phyloP scores from a whole-genome alignment of 2,888 invertebrate genomes.

The Nesidiocoris tenuis region DNA sequence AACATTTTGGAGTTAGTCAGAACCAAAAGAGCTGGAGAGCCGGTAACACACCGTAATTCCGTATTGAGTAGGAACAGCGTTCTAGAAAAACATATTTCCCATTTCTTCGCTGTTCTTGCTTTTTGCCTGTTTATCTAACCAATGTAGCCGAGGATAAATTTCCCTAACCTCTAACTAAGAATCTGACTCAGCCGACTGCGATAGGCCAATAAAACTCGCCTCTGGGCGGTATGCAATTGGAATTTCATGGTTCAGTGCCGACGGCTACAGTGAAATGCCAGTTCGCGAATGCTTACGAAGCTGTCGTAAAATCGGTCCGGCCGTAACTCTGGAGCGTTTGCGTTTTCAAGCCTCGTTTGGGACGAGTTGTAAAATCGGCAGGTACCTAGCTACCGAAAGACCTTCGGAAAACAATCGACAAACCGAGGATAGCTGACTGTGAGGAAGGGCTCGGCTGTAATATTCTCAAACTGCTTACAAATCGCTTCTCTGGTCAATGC shows the following conservation, averaged over 20 bases:
- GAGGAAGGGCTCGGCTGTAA: neutral
- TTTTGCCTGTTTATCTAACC: too few relatives aligned
- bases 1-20: too few relatives aligned
- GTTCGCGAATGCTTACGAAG: neutral
- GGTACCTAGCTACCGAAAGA: neutral
- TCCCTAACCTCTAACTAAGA: too few relatives aligned
- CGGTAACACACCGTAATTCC: too few relatives aligned
- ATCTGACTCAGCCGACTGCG: too few relatives aligned
- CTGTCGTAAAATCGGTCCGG: neutral
- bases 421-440: neutral
- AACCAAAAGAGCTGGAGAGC: too few relatives aligned
- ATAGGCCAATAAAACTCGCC: too few relatives aligned
- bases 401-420: neutral
- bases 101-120: too few relatives aligned
- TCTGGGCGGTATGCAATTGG: neutral
- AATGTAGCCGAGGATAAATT: too few relatives aligned
- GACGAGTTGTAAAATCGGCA: neutral
- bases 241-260: neutral
- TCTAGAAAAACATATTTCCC: too few relatives aligned
- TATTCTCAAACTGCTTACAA: neutral
- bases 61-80: too few relatives aligned
- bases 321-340: neutral
- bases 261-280: neutral
- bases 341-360: neutral
- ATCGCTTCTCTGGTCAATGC: neutral